Conservation (phyloP, 2,113 vertebrate genomes). For the Oplegnathus fasciatus region DNA sequence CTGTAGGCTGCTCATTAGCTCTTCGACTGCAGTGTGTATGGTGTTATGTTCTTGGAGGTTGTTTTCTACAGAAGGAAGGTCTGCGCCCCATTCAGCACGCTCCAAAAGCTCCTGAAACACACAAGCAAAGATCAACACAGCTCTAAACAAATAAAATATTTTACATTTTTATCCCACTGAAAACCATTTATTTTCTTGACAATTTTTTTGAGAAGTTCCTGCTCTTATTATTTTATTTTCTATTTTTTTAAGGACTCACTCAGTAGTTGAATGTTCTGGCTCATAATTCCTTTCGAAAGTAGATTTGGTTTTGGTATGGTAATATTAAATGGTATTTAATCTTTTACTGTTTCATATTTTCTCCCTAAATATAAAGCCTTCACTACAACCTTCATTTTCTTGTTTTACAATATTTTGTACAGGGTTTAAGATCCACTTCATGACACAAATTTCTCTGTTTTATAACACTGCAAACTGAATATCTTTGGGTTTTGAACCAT, state of each 20-base stretch:
- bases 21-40: conserved; percentile 91
- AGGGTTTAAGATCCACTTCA: not conserved
- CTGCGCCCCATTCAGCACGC: conserved; percentile 94
- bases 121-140: not conserved
- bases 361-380: not conserved
- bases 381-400: no score
- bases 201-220: not conserved
- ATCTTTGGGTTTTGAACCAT: not conserved
- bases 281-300: not conserved
- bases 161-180: not conserved
- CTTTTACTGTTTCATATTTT: not conserved
- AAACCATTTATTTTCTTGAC: not conserved
- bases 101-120: conserved; percentile 90
- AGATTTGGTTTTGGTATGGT: not conserved
- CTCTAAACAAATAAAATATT: not conserved
- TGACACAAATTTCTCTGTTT: not conserved
- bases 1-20: conserved; percentile 90
- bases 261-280: not conserved
- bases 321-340: not conserved
- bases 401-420: not conserved
- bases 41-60: conserved; percentile 92
- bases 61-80: conserved; percentile 92
- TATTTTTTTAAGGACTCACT: no score
- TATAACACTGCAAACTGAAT: not conserved
- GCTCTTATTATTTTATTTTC: not conserved